Evolutionary conservation across 92 coral and sea anemone genomes (phyloP).

Genomic region (Blastomussa wellsi): DNA sequence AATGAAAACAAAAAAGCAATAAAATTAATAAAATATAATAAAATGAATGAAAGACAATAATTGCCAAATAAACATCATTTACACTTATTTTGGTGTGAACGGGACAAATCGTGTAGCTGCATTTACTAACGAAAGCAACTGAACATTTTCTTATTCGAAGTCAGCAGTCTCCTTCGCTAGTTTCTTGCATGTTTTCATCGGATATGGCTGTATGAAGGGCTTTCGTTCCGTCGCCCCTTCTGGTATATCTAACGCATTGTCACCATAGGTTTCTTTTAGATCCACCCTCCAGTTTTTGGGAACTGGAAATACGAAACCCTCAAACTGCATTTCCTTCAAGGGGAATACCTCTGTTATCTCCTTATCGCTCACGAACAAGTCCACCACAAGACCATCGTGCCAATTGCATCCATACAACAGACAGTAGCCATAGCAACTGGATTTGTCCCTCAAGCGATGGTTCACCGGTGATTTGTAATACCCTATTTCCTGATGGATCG

Average conservation of each 20-base stretch:
- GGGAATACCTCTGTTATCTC: conserved; percentile 38
- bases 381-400: conserved; percentile 75
- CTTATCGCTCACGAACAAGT: conserved; percentile 56
- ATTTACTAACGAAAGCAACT: not conserved
- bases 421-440: conserved; percentile 62
- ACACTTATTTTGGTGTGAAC: not conserved
- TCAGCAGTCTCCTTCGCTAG: not conserved
- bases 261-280: conserved; percentile 31
- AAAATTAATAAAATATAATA: too few species aligned
- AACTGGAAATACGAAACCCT: conserved; percentile 66
- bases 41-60: too few species aligned
- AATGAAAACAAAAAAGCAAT: too few species aligned
- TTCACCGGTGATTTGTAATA: conserved; percentile 37
- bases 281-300: conserved; percentile 57
- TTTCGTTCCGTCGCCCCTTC: conserved; percentile 1
- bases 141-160: not conserved
- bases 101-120: not conserved
- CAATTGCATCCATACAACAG: conserved; percentile 52
- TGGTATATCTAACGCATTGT: conserved; percentile 36
- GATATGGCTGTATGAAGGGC: conserved; percentile 47
- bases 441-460: conserved; percentile 57
- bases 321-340: conserved; percentile 54
- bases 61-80: not conserved
- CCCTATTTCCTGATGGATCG: conserved; percentile 47
- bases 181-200: conserved; percentile 53